These are phyloP conservation scores for Corvus moneduloides DNA, from an alignment of 2,113 vertebrate species.

Conservation along the genomic window DNA sequence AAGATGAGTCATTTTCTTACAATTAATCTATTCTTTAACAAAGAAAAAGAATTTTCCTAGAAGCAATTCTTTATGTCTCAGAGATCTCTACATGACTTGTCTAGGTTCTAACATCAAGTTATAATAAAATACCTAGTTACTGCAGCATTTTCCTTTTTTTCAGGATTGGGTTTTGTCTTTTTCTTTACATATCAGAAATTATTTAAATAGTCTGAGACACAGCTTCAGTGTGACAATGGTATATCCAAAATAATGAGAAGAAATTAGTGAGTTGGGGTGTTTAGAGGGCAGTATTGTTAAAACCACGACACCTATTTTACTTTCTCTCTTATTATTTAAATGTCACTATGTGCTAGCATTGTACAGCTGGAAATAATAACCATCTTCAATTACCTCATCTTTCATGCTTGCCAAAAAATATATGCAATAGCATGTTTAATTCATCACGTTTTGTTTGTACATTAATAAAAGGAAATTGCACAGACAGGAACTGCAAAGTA, in stretches of 20 bases:
- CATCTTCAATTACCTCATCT: constrained; percentile 67
- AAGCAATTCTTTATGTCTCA: neutral
- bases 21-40: neutral
- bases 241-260: constrained; percentile 15
- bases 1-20: neutral
- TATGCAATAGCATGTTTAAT: constrained; percentile 68
- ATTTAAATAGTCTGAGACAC: neutral
- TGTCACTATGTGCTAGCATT: constrained; percentile 7
- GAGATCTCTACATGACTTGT: neutral
- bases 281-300: constrained; percentile 42
- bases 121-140: neutral
- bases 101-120: neutral
- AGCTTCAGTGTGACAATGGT: neutral
- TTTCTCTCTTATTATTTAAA: constrained; percentile 56
- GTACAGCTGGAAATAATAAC: constrained; percentile 69
- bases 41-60: neutral
- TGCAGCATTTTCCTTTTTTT: neutral
- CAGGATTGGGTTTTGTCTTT: neutral
- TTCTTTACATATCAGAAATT: neutral
- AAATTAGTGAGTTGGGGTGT: constrained; percentile 22
- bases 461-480: constrained; percentile 71
- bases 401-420: constrained; percentile 69
- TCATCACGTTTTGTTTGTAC: constrained; percentile 70
- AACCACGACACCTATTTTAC: constrained; percentile 42
- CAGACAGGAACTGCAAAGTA: constrained; percentile 46